These are phyloP conservation scores for Leptinotarsa lineolata DNA, from an alignment of 1,140 invertebrate genomes.

Conservation along the genomic window DNA sequence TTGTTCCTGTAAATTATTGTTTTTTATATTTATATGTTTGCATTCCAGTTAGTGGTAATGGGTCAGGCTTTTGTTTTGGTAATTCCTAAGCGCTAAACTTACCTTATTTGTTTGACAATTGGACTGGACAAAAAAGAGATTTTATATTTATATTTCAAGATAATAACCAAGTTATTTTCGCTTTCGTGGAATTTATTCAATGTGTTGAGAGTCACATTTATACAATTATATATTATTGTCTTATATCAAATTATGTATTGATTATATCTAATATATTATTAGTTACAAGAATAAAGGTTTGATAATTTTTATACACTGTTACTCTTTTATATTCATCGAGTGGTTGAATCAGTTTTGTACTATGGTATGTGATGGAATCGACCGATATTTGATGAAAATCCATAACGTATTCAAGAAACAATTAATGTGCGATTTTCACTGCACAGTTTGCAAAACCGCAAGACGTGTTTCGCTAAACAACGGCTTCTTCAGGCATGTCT, in stretches of 20 bases:
- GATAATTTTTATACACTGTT: no score
- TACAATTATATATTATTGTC: neutral
- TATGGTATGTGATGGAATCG: no score
- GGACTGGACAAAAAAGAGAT: neutral
- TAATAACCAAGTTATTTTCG: no score
- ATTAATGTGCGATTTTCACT: no score
- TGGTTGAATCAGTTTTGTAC: no score
- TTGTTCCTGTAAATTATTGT: constrained; percentile 22
- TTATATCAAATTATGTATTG: constrained; percentile 3
- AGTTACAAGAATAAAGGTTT: neutral
- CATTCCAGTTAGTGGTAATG: constrained; percentile 20
- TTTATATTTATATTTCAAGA: neutral
- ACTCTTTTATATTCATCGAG: no score
- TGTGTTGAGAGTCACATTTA: neutral
- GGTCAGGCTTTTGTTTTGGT: constrained; percentile 1
- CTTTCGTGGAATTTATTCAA: neutral
- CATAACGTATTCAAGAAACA: no score
- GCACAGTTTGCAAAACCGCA: no score
- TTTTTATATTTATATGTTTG: constrained; percentile 14
- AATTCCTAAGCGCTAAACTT: neutral
- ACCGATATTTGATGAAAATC: no score
- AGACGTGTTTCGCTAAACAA: no score
- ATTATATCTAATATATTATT: constrained; percentile 17
- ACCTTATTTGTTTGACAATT: neutral
- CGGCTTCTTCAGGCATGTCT: no score